These are phyloP conservation scores for Phortica magna DNA, from an alignment of 2,888 invertebrate species.

Conservation along the genomic window DNA sequence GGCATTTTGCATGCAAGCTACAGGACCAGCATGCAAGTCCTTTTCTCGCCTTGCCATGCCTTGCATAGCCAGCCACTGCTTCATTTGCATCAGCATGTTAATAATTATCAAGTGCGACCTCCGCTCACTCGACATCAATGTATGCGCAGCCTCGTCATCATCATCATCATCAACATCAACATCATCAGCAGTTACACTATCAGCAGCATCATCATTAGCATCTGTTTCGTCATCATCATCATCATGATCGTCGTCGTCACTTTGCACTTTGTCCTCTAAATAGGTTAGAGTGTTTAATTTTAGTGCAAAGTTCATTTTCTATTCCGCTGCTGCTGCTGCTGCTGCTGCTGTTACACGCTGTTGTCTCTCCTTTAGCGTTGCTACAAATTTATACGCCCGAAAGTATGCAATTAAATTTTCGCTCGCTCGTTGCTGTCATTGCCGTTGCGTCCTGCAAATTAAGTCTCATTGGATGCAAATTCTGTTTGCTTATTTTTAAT, in stretches of 20 bases:
- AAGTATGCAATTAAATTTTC: conserved; percentile 71
- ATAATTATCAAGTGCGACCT: conserved; percentile 30
- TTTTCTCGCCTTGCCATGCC: conserved; percentile 46
- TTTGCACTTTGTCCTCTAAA: conserved; percentile 52
- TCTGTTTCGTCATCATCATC: conserved; percentile 22
- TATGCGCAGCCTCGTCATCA: conserved; percentile 8
- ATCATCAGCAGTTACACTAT: conserved; percentile 42
- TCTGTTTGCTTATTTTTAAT: conserved; percentile 3
- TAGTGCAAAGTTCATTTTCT: conserved; percentile 61
- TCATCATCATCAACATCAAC: conserved; percentile 56
- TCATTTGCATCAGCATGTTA: conserved; percentile 62
- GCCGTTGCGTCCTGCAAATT: conserved; percentile 19
- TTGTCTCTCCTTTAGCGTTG: background rate
- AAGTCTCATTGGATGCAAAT: conserved; percentile 24
- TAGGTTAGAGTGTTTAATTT: conserved; percentile 73
- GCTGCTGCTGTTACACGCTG: too few species aligned
- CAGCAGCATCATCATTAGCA: conserved; percentile 62
- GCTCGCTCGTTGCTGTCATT: conserved; percentile 39
- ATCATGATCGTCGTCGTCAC: conserved; percentile 21
- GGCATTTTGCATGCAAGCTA: conserved; percentile 54
- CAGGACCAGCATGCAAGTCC: conserved; percentile 37
- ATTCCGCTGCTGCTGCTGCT: background rate
- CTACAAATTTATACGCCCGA: conserved; percentile 60
- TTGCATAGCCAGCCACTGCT: conserved; percentile 50
- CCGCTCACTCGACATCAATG: background rate